Conservation (phyloP, 2,113 vertebrate genomes). For the Gymnarchus niloticus region DNA sequence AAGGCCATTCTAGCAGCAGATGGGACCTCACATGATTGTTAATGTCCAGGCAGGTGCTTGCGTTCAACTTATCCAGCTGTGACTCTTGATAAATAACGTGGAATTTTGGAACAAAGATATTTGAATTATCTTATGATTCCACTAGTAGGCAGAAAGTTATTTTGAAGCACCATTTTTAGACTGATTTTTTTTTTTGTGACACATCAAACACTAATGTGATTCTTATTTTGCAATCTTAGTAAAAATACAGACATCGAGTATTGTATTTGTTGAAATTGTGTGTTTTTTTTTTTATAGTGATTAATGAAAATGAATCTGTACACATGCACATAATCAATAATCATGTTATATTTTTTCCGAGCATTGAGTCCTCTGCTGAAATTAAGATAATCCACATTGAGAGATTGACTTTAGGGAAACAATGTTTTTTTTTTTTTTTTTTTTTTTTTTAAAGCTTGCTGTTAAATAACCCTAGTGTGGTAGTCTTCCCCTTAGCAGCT, state of each 20-base stretch:
- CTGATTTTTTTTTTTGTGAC: not conserved
- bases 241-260: not conserved
- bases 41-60: not conserved
- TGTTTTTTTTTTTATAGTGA: too few species aligned
- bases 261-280: too few species aligned
- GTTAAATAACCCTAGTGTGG: not conserved
- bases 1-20: not conserved
- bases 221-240: not conserved
- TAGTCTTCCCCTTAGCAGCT: not conserved
- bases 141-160: not conserved
- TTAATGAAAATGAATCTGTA: too few species aligned
- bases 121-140: not conserved
- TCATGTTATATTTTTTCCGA: too few species aligned
- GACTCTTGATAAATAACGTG: too few species aligned
- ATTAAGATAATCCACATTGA: too few species aligned
- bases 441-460: too few species aligned
- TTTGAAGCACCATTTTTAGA: not conserved
- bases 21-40: not conserved
- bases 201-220: not conserved
- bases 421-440: too few species aligned
- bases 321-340: too few species aligned
- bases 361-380: too few species aligned
- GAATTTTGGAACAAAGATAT: not conserved
- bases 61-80: not conserved
- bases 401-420: too few species aligned